Conservation (phyloP, 2,888 invertebrate genomes). For the Phaedon cochleariae region DNA sequence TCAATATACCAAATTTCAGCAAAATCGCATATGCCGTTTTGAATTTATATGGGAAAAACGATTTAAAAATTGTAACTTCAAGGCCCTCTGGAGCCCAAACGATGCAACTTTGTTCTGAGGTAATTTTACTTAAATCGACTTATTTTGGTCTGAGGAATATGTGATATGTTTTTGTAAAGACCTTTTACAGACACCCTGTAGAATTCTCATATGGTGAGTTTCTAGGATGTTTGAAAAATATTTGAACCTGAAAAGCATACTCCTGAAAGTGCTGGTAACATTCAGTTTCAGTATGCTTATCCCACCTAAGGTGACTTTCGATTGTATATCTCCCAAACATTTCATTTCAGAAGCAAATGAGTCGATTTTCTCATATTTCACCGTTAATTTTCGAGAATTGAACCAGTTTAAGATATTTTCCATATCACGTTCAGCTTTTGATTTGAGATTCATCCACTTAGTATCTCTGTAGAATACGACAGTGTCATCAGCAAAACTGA, state of each 20-base stretch:
- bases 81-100: too few species aligned
- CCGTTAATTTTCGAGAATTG: neutral
- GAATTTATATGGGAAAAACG: too few species aligned
- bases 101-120: too few species aligned
- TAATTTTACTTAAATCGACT: too few species aligned
- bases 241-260: neutral
- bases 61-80: too few species aligned
- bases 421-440: neutral
- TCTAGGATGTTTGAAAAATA: neutral
- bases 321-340: neutral
- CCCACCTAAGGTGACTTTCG: neutral
- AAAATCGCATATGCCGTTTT: too few species aligned
- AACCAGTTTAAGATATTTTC: slow-evolving; percentile 7
- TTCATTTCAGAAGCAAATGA: neutral
- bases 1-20: too few species aligned
- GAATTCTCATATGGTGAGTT: neutral
- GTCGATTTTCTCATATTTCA: slow-evolving; percentile 5
- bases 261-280: neutral
- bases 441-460: neutral
- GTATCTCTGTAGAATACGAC: neutral
- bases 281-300: neutral
- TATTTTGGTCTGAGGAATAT: too few species aligned
- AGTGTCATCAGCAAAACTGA: slow-evolving; percentile 7
- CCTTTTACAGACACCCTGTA: too few species aligned
- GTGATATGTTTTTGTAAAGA: too few species aligned